Conservation (phyloP, 2,113 vertebrate species). For the Centrocercus urophasianus region DNA sequence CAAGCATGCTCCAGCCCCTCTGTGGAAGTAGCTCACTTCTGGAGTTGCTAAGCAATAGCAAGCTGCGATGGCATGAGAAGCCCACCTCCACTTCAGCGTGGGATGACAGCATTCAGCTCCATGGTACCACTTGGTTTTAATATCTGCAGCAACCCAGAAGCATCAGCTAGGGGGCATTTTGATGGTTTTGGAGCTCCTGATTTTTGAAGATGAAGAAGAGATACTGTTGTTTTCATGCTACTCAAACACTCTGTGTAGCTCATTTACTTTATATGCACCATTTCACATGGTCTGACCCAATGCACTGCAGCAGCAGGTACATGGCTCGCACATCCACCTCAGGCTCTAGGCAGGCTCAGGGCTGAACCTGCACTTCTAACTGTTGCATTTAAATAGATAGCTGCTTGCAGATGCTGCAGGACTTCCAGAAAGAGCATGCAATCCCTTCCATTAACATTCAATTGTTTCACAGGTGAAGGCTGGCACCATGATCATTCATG, state of each 20-base stretch:
- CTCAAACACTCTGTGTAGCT: neutral
- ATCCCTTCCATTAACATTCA: neutral
- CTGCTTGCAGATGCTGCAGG: neutral
- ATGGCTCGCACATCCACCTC: neutral
- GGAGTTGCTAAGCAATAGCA: neutral
- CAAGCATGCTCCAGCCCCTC: neutral
- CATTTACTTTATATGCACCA: neutral
- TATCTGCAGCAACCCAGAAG: accelerated
- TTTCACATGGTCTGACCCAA: neutral
- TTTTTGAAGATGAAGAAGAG: neutral
- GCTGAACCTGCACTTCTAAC: neutral
- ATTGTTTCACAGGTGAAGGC: neutral
- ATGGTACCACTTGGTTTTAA: no score
- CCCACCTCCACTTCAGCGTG: neutral
- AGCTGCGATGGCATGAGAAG: accelerated
- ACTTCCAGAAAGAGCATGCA: neutral
- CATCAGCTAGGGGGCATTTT: neutral
- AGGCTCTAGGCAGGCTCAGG: neutral
- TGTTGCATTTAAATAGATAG: neutral
- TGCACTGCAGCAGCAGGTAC: neutral
- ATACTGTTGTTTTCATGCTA: neutral
- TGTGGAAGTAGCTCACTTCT: neutral
- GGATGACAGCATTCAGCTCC: accelerated
- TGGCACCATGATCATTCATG: neutral
- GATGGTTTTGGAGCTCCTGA: neutral